A percentile compares a stretch with the other conserved stretches of the same genome.
phyloP scores from a whole-genome alignment of 2,888 invertebrate species.

The Mechanitis mazaeus region DNA sequence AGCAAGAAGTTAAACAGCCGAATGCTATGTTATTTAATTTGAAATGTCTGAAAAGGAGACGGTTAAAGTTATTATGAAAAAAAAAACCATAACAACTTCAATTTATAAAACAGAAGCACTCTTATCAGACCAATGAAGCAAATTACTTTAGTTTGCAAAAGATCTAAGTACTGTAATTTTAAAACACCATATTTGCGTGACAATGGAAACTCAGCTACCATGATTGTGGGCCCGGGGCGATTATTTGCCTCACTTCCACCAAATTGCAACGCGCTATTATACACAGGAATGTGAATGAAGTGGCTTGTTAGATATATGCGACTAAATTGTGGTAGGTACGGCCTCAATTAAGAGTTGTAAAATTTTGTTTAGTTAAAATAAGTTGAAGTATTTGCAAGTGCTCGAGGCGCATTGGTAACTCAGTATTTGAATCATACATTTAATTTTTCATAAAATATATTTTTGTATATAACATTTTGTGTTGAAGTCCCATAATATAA shows the following conservation, averaged over 20 bases:
- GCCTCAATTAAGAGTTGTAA: slow-evolving; percentile 9
- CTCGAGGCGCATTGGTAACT: too few relatives aligned
- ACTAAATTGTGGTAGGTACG: slow-evolving; percentile 22
- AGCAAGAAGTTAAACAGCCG: too few relatives aligned
- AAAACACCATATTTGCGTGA: slow-evolving; percentile 23
- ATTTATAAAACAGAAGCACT: neutral
- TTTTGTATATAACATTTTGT: too few relatives aligned
- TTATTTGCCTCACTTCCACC: slow-evolving; percentile 68
- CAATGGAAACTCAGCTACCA: slow-evolving; percentile 43
- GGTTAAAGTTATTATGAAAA: neutral
- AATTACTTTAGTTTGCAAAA: slow-evolving; percentile 7
- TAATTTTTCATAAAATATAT: too few relatives aligned
- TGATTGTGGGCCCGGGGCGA: slow-evolving; percentile 64
- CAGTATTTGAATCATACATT: too few relatives aligned
- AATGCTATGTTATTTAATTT: too few relatives aligned
- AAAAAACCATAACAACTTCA: neutral
- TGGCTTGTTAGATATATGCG: slow-evolving; percentile 40
- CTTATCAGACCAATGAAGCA: neutral
- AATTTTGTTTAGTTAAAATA: slow-evolving; percentile 4
- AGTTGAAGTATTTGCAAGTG: neutral
- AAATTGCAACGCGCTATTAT: slow-evolving; percentile 66
- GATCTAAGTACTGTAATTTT: slow-evolving; percentile 11
- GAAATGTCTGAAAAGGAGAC: too few relatives aligned
- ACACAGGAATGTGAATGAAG: slow-evolving; percentile 42
- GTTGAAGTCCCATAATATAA: too few relatives aligned